Conservation (phyloP, 30 jellyfish, hydroid and myxozoan species). For the Aurelia sp. region DNA sequence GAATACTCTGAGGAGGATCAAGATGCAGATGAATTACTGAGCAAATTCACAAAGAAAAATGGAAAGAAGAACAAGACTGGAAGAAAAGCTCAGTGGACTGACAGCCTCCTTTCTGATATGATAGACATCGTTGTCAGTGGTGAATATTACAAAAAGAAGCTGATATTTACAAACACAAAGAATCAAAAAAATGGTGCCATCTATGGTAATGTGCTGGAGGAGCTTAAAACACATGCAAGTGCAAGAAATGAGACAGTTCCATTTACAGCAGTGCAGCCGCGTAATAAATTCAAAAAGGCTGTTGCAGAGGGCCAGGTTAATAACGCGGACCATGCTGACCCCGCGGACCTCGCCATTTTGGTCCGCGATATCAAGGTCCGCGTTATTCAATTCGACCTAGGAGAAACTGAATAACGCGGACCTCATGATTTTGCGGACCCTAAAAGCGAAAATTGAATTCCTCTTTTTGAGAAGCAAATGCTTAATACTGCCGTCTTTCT, state of each 20-base stretch:
- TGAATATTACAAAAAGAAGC: background rate
- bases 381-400: too few relatives aligned
- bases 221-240: slow-evolving; percentile 10
- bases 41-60: background rate
- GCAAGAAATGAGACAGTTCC: slow-evolving; percentile 33
- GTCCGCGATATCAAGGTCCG: too few relatives aligned
- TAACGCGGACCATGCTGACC: too few relatives aligned
- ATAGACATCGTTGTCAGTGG: too few relatives aligned
- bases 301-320: too few relatives aligned
- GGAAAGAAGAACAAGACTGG: background rate
- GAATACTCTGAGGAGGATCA: slow-evolving; percentile 9
- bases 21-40: background rate
- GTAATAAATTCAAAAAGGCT: slow-evolving; percentile 32
- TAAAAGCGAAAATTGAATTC: too few relatives aligned
- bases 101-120: background rate
- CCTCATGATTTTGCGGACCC: too few relatives aligned
- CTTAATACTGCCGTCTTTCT: too few relatives aligned
- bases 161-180: background rate
- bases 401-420: too few relatives aligned
- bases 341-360: too few relatives aligned
- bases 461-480: too few relatives aligned
- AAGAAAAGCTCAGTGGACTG: slow-evolving; percentile 5
- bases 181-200: slow-evolving; percentile 9
- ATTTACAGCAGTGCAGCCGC: slow-evolving; percentile 14
- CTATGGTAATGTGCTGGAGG: slow-evolving; percentile 4